These are phyloP conservation scores for Otus scops DNA, from an alignment of 2,797 vertebrate species.

Conservation along the genomic window DNA sequence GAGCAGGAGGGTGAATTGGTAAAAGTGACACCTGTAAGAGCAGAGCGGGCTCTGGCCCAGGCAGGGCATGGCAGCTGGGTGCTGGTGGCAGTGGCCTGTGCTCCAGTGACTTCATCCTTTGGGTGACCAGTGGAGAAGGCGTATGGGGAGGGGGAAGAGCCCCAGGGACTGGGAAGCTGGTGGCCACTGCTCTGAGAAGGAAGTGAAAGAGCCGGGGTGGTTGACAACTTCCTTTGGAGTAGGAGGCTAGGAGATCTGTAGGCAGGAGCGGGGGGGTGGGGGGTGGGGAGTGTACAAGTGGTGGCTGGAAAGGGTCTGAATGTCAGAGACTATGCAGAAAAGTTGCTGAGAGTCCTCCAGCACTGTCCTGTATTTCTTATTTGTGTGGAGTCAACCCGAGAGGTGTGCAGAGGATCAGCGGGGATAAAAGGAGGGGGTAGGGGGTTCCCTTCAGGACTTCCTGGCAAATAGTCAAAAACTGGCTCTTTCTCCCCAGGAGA, in stretches of 20 bases:
- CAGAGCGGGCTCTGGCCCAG: background rate
- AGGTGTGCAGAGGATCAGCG: background rate
- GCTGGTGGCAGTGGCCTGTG: background rate
- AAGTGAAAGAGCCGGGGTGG: background rate
- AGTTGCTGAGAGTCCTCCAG: background rate
- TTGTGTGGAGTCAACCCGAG: background rate
- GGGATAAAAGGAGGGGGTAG: background rate
- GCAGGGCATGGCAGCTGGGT: background rate
- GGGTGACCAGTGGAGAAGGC: background rate
- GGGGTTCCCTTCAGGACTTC: background rate
- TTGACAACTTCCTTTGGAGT: background rate
- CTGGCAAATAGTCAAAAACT: background rate
- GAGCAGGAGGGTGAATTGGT: background rate
- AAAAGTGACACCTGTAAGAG: background rate
- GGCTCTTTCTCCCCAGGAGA: background rate
- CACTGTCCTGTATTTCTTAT: background rate
- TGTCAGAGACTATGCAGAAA: background rate
- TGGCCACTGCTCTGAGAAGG: background rate
- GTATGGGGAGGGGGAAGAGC: background rate
- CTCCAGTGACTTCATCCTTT: background rate
- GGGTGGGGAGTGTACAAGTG: too few relatives aligned
- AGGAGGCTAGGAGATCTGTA: background rate
- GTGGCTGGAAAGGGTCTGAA: background rate
- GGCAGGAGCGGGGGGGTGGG: rapidly evolving
- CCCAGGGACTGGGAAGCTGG: background rate